Conservation (phyloP, 2,888 invertebrate species). For the Conistra vaccinii region DNA sequence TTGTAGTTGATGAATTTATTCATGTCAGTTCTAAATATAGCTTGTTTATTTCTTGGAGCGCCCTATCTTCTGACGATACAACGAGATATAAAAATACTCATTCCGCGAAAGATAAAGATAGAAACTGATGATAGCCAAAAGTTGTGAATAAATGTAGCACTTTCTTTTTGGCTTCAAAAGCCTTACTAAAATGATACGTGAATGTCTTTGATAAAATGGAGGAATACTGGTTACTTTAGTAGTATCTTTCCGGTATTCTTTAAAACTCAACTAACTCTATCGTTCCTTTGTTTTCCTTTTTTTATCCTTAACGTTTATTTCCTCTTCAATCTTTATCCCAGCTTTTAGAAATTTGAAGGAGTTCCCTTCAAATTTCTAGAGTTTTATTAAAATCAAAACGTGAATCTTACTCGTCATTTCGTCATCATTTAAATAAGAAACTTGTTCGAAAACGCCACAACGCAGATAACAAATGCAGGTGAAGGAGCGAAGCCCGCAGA, state of each 20-base stretch:
- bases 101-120: conserved; percentile 38
- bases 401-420: neutral
- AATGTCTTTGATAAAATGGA: neutral
- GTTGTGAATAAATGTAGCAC: conserved; percentile 24
- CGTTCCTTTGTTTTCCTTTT: neutral
- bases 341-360: neutral
- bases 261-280: neutral
- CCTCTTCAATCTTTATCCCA: neutral
- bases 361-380: neutral
- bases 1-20: conserved; percentile 52
- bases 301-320: neutral
- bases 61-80: conserved; percentile 38
- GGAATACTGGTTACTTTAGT: neutral
- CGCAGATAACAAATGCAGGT: conserved; percentile 50
- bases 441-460: neutral
- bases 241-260: neutral
- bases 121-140: conserved; percentile 33
- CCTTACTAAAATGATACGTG: neutral
- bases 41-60: conserved; percentile 47
- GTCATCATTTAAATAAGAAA: neutral
- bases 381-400: neutral
- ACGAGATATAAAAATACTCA: conserved; percentile 24
- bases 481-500: conserved; percentile 63
- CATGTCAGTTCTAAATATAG: conserved; percentile 50
- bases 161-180: conserved; percentile 21